A percentile compares a stretch with the other conserved stretches of the same genome.
Conservation (phyloP, 2,797 vertebrate genomes). For the Ispidina lecontei region DNA sequence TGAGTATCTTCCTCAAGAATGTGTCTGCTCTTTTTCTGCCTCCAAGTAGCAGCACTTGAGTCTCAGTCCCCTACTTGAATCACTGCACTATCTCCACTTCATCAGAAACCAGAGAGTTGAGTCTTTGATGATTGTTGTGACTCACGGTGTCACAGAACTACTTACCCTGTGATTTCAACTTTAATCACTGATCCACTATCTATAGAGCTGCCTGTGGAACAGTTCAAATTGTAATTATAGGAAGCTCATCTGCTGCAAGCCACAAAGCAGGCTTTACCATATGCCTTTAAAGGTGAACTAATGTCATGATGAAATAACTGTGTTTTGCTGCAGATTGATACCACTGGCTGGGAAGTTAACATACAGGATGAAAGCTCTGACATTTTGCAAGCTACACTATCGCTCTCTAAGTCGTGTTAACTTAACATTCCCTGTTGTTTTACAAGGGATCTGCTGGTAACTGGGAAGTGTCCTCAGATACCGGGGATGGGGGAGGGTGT, state of each 20-base stretch:
- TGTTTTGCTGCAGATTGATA: constrained; percentile 70
- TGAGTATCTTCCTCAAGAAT: constrained; percentile 74
- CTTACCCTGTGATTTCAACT: constrained; percentile 79
- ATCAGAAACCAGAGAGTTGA: constrained; percentile 75
- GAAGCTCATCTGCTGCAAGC: constrained; percentile 74
- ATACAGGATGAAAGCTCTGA: constrained; percentile 63
- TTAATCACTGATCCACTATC: constrained; percentile 80
- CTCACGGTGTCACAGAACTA: constrained; percentile 76
- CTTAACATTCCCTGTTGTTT: constrained; percentile 46
- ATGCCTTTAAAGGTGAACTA: constrained; percentile 77
- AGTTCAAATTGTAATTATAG: constrained; percentile 79
- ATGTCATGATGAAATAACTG: constrained; percentile 73
- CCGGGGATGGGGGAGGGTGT: neutral
- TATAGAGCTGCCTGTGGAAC: constrained; percentile 69
- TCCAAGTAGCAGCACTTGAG: constrained; percentile 73
- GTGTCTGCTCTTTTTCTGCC: constrained; percentile 73
- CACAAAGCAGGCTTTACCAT: constrained; percentile 76
- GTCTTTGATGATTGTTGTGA: constrained; percentile 79
- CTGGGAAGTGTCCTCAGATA: neutral
- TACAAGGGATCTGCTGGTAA: constrained; percentile 27
- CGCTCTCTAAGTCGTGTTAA: neutral
- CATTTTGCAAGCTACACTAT: constrained; percentile 38
- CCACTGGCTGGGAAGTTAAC: constrained; percentile 63
- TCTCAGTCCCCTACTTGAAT: constrained; percentile 75
- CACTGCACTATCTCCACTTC: constrained; percentile 78